Conservation (phyloP, 2,888 invertebrate genomes). For the Caenorhabditis virilis region DNA sequence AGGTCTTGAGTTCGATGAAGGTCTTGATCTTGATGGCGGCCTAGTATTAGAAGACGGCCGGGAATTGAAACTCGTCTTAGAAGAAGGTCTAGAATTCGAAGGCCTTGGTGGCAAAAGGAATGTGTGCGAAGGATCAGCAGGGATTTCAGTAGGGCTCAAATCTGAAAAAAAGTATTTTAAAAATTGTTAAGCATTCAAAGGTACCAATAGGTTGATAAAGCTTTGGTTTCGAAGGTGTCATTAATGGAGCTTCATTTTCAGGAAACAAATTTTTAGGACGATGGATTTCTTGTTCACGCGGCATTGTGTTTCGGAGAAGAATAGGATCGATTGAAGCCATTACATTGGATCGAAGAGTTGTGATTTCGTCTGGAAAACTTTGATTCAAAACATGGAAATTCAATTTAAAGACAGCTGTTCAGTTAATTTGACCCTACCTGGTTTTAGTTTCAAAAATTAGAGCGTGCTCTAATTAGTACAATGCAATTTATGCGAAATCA, state of each 20-base stretch:
- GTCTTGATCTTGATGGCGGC: no score
- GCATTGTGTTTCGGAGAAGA: slow-evolving; percentile 42
- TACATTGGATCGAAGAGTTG: slow-evolving; percentile 47
- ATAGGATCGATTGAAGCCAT: slow-evolving; percentile 41
- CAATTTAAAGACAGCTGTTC: no score
- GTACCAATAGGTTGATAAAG: slow-evolving; percentile 42
- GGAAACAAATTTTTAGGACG: slow-evolving; percentile 34
- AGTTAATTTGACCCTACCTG: no score
- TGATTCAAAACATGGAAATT: not conserved
- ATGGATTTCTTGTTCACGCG: slow-evolving; percentile 24
- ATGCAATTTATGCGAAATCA: no score
- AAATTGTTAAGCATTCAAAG: not conserved
- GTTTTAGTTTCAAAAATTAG: no score
- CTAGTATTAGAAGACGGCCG: no score
- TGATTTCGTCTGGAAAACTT: slow-evolving; percentile 47
- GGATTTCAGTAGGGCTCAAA: slow-evolving; percentile 37
- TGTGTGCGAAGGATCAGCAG: slow-evolving; percentile 22
- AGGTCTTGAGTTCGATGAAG: no score
- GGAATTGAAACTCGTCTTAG: not conserved
- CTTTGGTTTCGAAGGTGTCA: slow-evolving; percentile 22
- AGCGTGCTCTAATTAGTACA: no score
- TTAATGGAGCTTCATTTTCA: slow-evolving; percentile 13
- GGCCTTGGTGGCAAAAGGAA: slow-evolving; percentile 35
- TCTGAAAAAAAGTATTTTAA: slow-evolving; percentile 16
- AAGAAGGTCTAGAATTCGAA: not conserved